These are phyloP conservation scores for Lacerta bilineata DNA, from an alignment of 2,797 vertebrate genomes.

Conservation along the genomic window DNA sequence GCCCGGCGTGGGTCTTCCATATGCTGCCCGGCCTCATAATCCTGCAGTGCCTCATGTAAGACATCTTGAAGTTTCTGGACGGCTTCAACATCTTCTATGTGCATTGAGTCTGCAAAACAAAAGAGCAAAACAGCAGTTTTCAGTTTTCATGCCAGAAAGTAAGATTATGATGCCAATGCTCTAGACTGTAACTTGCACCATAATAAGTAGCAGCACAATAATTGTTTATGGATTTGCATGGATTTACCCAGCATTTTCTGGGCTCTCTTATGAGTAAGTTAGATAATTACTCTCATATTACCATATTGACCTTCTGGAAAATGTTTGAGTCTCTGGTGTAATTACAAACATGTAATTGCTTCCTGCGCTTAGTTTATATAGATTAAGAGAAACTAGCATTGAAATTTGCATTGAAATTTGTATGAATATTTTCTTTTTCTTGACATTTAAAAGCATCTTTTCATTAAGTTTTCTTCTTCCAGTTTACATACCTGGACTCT, in stretches of 20 bases:
- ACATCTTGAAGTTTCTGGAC: constrained; percentile 99
- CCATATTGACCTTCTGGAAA: constrained; percentile 33
- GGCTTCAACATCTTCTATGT: constrained; percentile 98
- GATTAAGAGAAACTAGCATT: constrained; percentile 5
- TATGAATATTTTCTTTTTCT: too few species aligned
- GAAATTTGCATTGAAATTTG: accelerated
- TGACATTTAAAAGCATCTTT: too few species aligned
- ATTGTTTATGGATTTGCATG: not conserved
- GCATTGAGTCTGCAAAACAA: constrained; percentile 93
- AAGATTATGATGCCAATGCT: accelerated
- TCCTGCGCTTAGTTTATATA: constrained; percentile 37
- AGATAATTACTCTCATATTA: constrained; percentile 54
- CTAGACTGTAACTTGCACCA: constrained; percentile 2
- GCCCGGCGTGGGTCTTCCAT: constrained; percentile 96
- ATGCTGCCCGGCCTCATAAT: constrained; percentile 96
- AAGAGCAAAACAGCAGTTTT: constrained; percentile 43
- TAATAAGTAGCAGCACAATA: not conserved
- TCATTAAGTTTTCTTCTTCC: too few species aligned
- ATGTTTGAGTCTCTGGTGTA: constrained; percentile 17
- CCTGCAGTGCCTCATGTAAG: constrained; percentile 98
- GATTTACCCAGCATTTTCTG: constrained; percentile 30
- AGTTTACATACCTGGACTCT: too few species aligned
- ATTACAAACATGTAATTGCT: constrained; percentile 55
- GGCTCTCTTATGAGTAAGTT: constrained; percentile 26
- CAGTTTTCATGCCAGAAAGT: not conserved